Evolutionary conservation across 2,797 vertebrate species (phyloP), one percentile per base, ranked within the genome.

Genomic region (Sebastolobus altivelis): DNA sequence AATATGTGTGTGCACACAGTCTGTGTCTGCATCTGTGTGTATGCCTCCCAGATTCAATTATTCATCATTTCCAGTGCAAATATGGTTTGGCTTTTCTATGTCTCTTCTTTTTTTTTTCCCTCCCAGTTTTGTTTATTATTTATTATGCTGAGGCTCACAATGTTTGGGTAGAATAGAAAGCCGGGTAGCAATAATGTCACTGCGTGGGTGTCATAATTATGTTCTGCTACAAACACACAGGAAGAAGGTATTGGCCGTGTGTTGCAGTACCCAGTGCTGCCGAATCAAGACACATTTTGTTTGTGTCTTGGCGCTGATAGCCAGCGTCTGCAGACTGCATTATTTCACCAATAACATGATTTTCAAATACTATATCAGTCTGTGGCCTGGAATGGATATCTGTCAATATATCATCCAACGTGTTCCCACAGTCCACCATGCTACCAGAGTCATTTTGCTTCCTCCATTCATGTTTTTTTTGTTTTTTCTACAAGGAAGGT

Each of bases 151-250:
- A 81, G 81, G 74, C 89, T 91, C 85, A 87, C 84, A 79, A 61
- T 93, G 90, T 92, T 93, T 90, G 85, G 84, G 81, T 89, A 84
- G 91, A 93, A 90, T 81, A 89, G 85, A 92, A 84, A 88, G 86
- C 74, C 1, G 79, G 86, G 86, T 87, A 83, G 93, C 88, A 93
- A 85, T 94, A 92, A 90, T 89, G 91, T 92, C 88, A 90, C 58
- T 56, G 91, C 18, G 91, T 94, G 91, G 93, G 93, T 92, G 91
- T 92, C 88, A 89, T 95, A 93, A 95, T 95, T 95, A 93, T 93
- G 77, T 93, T 94, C 88, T 72, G 89, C 91, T 90, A 87, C 86
- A 89, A 88, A 90, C 87, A 66, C 84, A 84, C 63, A 82, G 68
- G 37, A 68, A 87, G 14, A 92, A 93, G 87, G 89, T 87, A 90